phyloP scores from a whole-genome alignment of 2,113 vertebrate genomes.

The Capricornis sumatraensis region DNA sequence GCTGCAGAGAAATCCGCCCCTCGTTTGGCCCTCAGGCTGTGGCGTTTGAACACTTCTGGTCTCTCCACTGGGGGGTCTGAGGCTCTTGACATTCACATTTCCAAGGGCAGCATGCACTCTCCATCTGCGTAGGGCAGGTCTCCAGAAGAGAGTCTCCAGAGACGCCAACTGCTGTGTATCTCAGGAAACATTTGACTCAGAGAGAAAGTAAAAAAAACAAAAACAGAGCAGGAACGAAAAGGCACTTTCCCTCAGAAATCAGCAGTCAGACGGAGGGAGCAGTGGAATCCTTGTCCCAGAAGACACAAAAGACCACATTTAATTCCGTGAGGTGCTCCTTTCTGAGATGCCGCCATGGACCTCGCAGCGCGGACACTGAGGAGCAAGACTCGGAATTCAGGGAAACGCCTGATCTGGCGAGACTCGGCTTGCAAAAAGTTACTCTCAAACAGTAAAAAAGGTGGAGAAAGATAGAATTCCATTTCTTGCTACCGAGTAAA shows the following conservation, averaged over 20 bases:
- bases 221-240: rapidly evolving
- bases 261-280: background rate
- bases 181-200: background rate
- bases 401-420: background rate
- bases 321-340: rapidly evolving
- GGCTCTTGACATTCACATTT: no score
- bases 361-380: rapidly evolving
- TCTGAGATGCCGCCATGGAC: rapidly evolving
- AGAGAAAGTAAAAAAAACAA: background rate
- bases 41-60: background rate
- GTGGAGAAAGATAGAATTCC: no score
- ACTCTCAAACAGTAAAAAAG: rapidly evolving
- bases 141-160: background rate
- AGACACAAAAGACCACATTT: rapidly evolving
- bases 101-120: background rate
- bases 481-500: rapidly evolving
- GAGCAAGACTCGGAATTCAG: background rate
- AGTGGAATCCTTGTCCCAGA: background rate
- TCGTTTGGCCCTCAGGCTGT: rapidly evolving
- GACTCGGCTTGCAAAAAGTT: background rate
- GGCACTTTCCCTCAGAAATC: background rate
- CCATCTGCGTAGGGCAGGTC: no score
- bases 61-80: background rate
- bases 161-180: no score
- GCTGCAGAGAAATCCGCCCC: background rate